phyloP scores from a whole-genome alignment of 2,888 invertebrate genomes.

The Drosophila rellima region DNA sequence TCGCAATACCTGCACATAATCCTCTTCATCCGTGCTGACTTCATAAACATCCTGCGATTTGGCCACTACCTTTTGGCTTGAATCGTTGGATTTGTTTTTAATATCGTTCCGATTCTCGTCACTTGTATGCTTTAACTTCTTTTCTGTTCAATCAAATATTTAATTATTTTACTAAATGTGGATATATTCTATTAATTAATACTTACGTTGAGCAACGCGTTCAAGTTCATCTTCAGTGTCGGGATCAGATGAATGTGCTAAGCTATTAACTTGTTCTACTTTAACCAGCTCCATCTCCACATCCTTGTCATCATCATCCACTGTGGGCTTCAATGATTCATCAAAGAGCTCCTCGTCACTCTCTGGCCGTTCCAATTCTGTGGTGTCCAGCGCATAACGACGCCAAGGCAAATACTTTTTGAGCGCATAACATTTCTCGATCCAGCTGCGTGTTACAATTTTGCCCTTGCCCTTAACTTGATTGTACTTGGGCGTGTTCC shows the following conservation, averaged over 20 bases:
- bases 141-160: conserved; percentile 26
- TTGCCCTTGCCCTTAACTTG: conserved; percentile 88
- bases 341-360: conserved; percentile 85
- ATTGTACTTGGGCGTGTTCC: conserved; percentile 94
- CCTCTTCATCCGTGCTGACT: conserved; percentile 84
- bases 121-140: conserved; percentile 23
- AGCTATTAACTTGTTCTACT: background rate
- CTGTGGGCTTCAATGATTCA: conserved; percentile 58
- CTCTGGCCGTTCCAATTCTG: conserved; percentile 72
- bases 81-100: conserved; percentile 6
- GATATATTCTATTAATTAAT: background rate
- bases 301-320: conserved; percentile 2
- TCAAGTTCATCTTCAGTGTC: conserved; percentile 85
- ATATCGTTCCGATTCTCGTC: conserved; percentile 9
- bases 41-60: conserved; percentile 74
- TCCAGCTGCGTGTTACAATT: conserved; percentile 91
- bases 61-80: background rate
- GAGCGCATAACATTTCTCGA: conserved; percentile 88
- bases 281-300: no score
- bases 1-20: conserved; percentile 67
- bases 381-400: conserved; percentile 81
- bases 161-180: background rate
- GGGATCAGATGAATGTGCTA: conserved; percentile 62
- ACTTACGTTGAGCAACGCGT: conserved; percentile 65
- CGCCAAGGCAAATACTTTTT: conserved; percentile 87